Conservation (phyloP, 2,113 vertebrate species). For the Psilopogon haemacephalus region DNA sequence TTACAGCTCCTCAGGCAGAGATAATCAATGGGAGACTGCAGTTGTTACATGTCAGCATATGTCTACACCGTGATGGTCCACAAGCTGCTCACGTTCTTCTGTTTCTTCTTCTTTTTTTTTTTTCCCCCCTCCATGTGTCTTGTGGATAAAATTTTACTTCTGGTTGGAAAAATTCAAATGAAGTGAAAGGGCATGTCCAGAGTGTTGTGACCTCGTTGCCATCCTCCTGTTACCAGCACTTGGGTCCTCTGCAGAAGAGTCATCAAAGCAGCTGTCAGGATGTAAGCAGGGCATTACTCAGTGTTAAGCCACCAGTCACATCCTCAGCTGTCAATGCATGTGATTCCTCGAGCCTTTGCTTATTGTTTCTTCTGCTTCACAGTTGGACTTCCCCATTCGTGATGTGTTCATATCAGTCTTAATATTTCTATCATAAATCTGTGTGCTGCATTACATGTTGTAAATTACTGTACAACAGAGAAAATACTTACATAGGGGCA, state of each 20-base stretch:
- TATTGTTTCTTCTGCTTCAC: background rate
- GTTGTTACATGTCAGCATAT: background rate
- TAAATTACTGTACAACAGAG: background rate
- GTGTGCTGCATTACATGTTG: background rate
- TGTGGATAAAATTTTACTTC: background rate
- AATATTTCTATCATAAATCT: background rate
- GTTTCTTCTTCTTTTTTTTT: background rate
- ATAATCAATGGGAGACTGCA: background rate
- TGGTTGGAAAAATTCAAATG: background rate
- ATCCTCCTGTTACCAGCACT: background rate
- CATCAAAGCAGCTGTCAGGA: background rate
- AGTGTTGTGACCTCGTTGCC: background rate
- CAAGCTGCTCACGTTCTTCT: background rate
- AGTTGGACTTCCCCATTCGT: background rate
- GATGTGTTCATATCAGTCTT: background rate
- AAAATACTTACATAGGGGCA: background rate
- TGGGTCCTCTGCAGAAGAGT: background rate
- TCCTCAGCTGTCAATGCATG: background rate
- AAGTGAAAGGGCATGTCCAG: background rate
- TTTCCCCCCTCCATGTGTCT: background rate
- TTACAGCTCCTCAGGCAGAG: conserved; percentile 6
- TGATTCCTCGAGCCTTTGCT: background rate
- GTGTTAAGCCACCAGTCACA: background rate
- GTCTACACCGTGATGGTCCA: rapidly evolving
- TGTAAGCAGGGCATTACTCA: background rate